These are phyloP conservation scores for Hippoglossus stenolepis DNA, from an alignment of 2,113 vertebrate genomes.

Conservation along the genomic window DNA sequence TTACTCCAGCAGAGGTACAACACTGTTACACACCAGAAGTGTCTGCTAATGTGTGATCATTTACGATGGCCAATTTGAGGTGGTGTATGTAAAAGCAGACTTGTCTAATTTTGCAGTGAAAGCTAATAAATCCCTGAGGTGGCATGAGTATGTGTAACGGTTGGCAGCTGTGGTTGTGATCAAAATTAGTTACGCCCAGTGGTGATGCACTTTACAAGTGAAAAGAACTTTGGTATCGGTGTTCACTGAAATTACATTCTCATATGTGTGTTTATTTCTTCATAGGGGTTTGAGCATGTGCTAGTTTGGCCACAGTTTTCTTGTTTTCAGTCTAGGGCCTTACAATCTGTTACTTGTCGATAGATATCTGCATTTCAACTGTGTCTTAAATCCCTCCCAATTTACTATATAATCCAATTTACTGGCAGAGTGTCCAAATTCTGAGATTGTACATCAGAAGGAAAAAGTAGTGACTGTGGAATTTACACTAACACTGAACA, in stretches of 20 bases:
- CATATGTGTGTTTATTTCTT: not conserved
- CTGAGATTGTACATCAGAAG: no score
- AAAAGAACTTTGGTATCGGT: slow-evolving; percentile 4
- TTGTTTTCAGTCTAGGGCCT: not conserved
- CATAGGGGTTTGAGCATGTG: not conserved
- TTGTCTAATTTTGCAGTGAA: slow-evolving; percentile 74
- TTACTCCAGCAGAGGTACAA: slow-evolving; percentile 28
- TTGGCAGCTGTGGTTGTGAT: slow-evolving; percentile 32
- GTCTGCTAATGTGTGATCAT: slow-evolving; percentile 67
- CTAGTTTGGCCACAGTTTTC: not conserved
- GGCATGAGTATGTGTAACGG: slow-evolving; percentile 35
- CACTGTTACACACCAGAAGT: slow-evolving; percentile 54
- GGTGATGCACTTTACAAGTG: slow-evolving; percentile 27
- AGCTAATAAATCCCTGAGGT: slow-evolving; percentile 72
- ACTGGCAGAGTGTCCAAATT: no score
- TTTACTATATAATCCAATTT: no score
- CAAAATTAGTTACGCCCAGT: slow-evolving; percentile 20
- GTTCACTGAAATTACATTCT: slow-evolving; percentile 25
- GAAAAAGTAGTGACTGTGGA: no score
- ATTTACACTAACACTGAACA: no score
- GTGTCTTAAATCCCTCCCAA: no score
- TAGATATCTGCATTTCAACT: no score
- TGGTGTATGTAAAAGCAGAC: slow-evolving; percentile 70
- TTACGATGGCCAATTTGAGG: slow-evolving; percentile 67
- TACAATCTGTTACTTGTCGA: no score